Percentiles rank a stretch among this genome's conserved stretches.
These are phyloP conservation scores for Tetragnatha montana DNA, from an alignment of 2,888 invertebrate genomes.

Conservation along the genomic window DNA sequence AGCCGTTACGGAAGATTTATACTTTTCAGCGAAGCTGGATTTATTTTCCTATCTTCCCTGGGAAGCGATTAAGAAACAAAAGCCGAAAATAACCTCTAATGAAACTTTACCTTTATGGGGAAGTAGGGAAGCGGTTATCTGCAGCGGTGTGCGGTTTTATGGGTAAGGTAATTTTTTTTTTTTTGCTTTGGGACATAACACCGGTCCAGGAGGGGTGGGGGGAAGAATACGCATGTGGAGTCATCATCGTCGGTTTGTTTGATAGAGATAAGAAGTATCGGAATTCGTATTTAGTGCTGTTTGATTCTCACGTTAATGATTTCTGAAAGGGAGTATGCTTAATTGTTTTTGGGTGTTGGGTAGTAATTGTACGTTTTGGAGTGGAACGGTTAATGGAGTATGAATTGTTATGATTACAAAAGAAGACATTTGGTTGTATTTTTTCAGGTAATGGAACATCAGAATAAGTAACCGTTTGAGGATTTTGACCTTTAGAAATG, in stretches of 20 bases:
- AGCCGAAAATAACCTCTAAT: neutral
- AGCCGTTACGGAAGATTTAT: conserved; percentile 22
- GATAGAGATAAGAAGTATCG: neutral
- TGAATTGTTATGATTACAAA: too few species aligned
- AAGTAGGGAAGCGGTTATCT: neutral
- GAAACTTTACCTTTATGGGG: neutral
- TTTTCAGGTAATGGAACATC: too few species aligned
- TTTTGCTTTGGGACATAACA: too few species aligned
- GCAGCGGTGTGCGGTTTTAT: neutral
- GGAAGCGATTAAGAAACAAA: neutral
- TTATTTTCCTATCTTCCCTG: conserved; percentile 19
- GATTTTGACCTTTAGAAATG: too few species aligned
- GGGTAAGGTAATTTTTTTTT: neutral
- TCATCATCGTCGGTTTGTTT: neutral
- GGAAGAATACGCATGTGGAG: neutral
- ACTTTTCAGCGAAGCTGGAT: conserved; percentile 26
- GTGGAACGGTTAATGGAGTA: too few species aligned
- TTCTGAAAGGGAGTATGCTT: neutral
- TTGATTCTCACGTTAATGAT: neutral
- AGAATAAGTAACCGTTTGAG: too few species aligned
- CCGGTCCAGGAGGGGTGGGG: too few species aligned
- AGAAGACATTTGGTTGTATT: too few species aligned
- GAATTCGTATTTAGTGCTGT: neutral
- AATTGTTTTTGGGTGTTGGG: neutral
- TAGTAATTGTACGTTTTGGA: too few species aligned